Evolutionary conservation across 2,113 vertebrate genomes (phyloP).

Genomic region (Myodes glareolus): DNA sequence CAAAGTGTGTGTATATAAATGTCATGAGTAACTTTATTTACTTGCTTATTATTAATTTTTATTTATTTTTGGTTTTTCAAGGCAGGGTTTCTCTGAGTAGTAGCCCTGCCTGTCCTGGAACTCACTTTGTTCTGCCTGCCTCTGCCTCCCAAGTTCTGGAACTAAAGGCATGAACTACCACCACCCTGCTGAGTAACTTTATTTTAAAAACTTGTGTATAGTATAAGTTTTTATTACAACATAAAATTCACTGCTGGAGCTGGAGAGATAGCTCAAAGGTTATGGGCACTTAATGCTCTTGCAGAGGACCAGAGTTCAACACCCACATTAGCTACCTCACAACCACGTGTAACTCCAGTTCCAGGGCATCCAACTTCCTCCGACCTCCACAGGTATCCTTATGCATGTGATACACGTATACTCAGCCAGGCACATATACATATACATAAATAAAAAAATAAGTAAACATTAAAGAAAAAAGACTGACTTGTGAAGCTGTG

Average conservation of each 20-base stretch:
- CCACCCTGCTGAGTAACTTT: background rate
- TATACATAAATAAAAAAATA: background rate
- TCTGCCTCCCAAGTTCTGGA: background rate
- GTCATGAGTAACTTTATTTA: background rate
- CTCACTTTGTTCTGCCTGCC: background rate
- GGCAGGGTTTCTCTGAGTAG: background rate
- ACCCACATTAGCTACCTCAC: background rate
- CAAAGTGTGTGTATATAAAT: background rate
- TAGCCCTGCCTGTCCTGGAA: background rate
- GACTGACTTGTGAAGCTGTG: background rate
- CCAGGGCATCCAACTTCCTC: background rate
- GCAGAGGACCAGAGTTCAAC: background rate
- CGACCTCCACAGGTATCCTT: background rate
- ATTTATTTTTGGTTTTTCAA: background rate
- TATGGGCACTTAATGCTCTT: background rate
- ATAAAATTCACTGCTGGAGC: background rate
- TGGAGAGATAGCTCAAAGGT: background rate
- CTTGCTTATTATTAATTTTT: background rate
- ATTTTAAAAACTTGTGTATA: conserved; percentile 40
- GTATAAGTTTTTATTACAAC: background rate
- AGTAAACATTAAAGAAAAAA: background rate
- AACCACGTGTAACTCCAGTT: background rate
- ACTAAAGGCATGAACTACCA: background rate
- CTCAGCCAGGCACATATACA: background rate
- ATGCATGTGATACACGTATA: background rate